Evolutionary conservation across 2,797 vertebrate genomes (phyloP).

Genomic region (Morus bassanus): DNA sequence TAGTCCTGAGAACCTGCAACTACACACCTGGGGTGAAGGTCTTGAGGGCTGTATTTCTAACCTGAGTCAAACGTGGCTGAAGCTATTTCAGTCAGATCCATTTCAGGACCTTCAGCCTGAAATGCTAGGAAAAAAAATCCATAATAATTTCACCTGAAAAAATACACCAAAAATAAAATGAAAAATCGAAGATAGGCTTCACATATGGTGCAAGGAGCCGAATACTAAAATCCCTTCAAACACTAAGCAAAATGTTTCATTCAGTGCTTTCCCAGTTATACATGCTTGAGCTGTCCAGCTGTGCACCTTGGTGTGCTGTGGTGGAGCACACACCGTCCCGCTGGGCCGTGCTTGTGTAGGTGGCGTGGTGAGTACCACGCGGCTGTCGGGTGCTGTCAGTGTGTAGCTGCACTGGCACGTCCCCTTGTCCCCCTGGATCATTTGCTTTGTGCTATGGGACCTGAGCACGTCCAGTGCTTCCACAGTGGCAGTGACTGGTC

Average conservation of each 20-base stretch:
- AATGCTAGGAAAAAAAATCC: neutral
- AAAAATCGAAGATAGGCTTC: neutral
- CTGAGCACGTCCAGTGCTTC: neutral
- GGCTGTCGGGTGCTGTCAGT: neutral
- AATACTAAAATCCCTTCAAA: neutral
- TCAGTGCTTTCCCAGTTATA: neutral
- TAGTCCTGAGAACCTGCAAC: neutral
- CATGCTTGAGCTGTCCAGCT: neutral
- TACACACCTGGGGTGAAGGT: neutral
- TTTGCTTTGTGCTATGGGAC: neutral
- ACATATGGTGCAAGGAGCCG: neutral
- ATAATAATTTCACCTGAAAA: neutral
- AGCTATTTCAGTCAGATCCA: neutral
- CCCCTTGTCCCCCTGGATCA: neutral
- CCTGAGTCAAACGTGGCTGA: neutral
- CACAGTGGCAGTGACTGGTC: rapidly evolving
- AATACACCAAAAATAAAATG: neutral
- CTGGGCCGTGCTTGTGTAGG: neutral
- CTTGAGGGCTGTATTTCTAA: neutral
- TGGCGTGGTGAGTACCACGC: rapidly evolving
- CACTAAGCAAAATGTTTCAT: neutral
- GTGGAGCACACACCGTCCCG: neutral
- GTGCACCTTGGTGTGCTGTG: neutral
- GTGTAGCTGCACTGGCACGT: rapidly evolving
- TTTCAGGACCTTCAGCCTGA: neutral